Evolutionary conservation across 1,140 invertebrate genomes (phyloP).

Genomic region (Papilio dardanus): DNA sequence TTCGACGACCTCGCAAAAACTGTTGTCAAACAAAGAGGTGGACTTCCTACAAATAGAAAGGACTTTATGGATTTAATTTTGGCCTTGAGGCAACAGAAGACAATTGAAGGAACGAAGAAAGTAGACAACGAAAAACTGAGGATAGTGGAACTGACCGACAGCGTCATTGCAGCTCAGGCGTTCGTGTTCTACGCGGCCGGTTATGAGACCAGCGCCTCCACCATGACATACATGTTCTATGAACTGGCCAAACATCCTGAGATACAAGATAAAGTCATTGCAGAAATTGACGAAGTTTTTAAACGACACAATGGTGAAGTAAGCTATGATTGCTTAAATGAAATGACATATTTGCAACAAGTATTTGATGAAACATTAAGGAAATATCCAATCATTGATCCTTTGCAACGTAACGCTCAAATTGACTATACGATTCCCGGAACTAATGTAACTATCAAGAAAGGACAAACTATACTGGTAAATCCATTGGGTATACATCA

Average conservation of each 20-base stretch:
- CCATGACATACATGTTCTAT: slow-evolving; percentile 55
- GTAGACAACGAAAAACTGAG: slow-evolving; percentile 21
- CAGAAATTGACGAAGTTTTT: slow-evolving; percentile 66
- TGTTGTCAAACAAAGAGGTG: slow-evolving; percentile 38
- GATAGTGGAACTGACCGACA: slow-evolving; percentile 46
- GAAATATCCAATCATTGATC: slow-evolving; percentile 81
- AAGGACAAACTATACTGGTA: slow-evolving; percentile 56
- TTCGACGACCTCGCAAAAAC: slow-evolving; percentile 44
- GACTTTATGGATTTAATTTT: slow-evolving; percentile 42
- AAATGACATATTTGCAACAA: slow-evolving; percentile 69
- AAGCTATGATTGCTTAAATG: slow-evolving; percentile 62
- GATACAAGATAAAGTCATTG: slow-evolving; percentile 58
- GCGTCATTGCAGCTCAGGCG: slow-evolving; percentile 63
- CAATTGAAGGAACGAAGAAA: slow-evolving; percentile 20
- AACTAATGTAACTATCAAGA: slow-evolving; percentile 75
- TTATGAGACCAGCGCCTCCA: slow-evolving; percentile 54
- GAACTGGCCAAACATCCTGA: slow-evolving; percentile 60
- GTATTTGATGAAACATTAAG: slow-evolving; percentile 79
- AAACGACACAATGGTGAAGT: slow-evolving; percentile 58
- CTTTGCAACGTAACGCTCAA: slow-evolving; percentile 54
- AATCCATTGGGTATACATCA: slow-evolving; percentile 47
- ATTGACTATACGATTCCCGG: slow-evolving; percentile 79
- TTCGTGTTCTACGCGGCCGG: slow-evolving; percentile 66
- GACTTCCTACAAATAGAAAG: slow-evolving; percentile 23
- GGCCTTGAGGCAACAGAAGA: slow-evolving; percentile 55